Percentiles rank a stretch among this genome's conserved stretches.
phyloP scores from a whole-genome alignment of 2,113 vertebrate species.

The Xiphophorus hellerii region DNA sequence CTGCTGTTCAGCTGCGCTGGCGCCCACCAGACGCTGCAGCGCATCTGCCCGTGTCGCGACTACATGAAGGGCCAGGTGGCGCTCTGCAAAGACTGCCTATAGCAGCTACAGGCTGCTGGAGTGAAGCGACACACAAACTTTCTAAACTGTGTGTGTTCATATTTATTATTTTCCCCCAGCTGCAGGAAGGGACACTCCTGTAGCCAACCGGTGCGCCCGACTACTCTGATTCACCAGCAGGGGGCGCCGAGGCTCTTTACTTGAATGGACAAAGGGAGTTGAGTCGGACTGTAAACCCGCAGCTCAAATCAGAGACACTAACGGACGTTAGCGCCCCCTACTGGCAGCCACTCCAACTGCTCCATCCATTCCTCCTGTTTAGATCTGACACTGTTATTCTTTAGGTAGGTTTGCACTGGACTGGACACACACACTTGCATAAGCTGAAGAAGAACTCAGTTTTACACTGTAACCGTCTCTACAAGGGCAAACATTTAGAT shows the following conservation, averaged over 20 bases:
- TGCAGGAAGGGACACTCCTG: conserved; percentile 23
- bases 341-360: background rate
- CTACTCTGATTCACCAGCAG: conserved; percentile 25
- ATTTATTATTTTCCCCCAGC: conserved; percentile 49
- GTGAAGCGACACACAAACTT: background rate
- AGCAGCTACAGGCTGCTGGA: conserved; percentile 66
- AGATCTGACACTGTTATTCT: conserved; percentile 43
- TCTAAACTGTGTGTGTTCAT: conserved; percentile 28
- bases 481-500: conserved; percentile 54
- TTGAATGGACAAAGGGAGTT: conserved; percentile 56
- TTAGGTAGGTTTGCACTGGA: conserved; percentile 77
- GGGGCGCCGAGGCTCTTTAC: conserved; percentile 39
- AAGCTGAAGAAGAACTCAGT: conserved; percentile 42
- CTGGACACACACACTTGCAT: conserved; percentile 16
- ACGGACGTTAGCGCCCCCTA: background rate
- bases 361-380: conserved; percentile 4
- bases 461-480: conserved; percentile 73
- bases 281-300: background rate
- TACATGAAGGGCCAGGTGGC: conserved; percentile 99
- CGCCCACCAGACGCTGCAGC: conserved; percentile 84
- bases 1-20: conserved; percentile 97
- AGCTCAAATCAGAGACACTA: conserved; percentile 25
- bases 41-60: conserved; percentile 97
- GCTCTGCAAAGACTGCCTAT: conserved; percentile 95
- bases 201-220: conserved; percentile 8